phyloP scores from a whole-genome alignment of 2,113 vertebrate species.

The Circaetus cinerascens region DNA sequence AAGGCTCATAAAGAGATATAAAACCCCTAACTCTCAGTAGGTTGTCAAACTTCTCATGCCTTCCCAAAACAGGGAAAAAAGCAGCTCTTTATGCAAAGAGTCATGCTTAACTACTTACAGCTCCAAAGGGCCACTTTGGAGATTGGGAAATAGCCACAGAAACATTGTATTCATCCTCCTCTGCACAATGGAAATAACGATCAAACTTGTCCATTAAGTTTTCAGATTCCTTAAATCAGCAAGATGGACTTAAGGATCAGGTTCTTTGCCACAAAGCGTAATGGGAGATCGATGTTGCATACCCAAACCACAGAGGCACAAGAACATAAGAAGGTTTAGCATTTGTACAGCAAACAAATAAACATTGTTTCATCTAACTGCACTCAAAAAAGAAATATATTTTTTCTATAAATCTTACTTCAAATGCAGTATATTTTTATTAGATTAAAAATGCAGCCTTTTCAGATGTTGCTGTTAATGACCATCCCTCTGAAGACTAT shows the following conservation, averaged over 20 bases:
- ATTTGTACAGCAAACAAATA: neutral
- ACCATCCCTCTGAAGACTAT: neutral
- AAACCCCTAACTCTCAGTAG: fast-evolving
- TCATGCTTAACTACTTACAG: neutral
- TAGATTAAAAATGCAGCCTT: neutral
- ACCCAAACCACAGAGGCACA: neutral
- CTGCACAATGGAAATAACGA: neutral
- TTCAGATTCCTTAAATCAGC: neutral
- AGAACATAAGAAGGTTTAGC: neutral
- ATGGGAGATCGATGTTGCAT: neutral
- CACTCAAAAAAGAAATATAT: neutral
- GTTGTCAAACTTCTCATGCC: neutral
- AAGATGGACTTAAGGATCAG: neutral
- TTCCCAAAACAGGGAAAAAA: neutral
- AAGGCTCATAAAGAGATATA: neutral
- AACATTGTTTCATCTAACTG: neutral
- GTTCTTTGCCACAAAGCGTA: neutral
- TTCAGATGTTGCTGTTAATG: neutral
- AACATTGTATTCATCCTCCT: neutral
- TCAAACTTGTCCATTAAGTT: neutral
- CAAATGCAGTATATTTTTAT: neutral
- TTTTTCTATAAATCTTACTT: neutral
- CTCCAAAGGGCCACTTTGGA: neutral
- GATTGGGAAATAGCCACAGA: neutral
- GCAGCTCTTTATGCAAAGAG: neutral